Base-by-base conservation (phyloP, 2,888 invertebrate species). In the Polydrusus tereticollis region DNA sequence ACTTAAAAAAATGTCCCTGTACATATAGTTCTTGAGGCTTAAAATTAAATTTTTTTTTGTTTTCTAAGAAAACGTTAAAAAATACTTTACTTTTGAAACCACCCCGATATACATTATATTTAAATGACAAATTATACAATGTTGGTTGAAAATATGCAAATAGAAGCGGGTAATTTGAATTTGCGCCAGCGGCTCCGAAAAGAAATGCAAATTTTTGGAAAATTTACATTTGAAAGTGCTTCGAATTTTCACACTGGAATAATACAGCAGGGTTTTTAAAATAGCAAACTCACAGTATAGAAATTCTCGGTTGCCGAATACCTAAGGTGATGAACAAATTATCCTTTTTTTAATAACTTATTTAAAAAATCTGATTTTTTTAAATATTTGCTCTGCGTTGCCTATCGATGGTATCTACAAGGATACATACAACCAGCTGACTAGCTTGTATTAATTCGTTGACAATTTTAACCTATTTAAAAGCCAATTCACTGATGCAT, bases 121-220 rank as follows among this genome's bases (percentile, higher is more conserved):
- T 7, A 29, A 55, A 55, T 16, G 18, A 55, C 16, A 55, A 55
- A 55, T 55, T 55, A 55, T 29, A 55, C 29, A 29, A 29, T 55
- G 52, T 29, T 18, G 16, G 52, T 55, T 55, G 23, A 55, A 50
- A 55, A 55, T 55, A 55, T 55, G 52, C 52, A 55, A 55, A 55
- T 55, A 26, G 50, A 45, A 23, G 16, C 16, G 52, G 52, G 16
- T 29, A 55, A 55, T 55, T 55, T 55, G 52, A 55, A 55, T 55
- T 55, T 55, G 52, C 29, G 29, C 52, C 52, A 55, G 52, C 52
- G 29, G 52, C 18, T 10, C 18, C 52, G 52, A 55, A 55, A 55
- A 55, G 52, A 47, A 47, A 47, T 55, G 52, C 18, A 55, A 55
- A 55, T 50, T 50, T 50, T 50, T n/a, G 10, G 14, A 50, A 50